phyloP scores from a whole-genome alignment of 2,113 vertebrate species.

The Psilopogon haemacephalus region DNA sequence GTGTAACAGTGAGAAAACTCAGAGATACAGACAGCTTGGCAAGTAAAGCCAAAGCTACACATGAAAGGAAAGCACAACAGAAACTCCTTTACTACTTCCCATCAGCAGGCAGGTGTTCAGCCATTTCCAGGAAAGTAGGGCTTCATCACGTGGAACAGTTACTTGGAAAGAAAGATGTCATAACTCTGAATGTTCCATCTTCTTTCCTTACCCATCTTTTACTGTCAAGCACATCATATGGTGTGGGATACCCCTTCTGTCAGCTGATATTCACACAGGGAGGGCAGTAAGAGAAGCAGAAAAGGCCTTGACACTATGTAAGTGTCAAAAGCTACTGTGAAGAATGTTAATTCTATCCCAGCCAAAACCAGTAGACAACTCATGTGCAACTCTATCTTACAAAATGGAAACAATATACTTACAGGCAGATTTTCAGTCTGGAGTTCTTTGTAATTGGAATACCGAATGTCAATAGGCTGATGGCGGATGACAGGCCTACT shows the following conservation, averaged over 20 bases:
- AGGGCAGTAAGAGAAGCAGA: not conserved
- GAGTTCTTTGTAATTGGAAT: conserved; percentile 84
- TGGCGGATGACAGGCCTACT: conserved; percentile 72
- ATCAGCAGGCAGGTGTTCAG: not conserved
- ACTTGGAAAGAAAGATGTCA: not conserved
- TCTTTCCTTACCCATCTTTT: not conserved
- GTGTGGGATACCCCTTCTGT: not conserved
- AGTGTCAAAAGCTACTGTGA: not conserved
- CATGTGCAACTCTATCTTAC: not conserved
- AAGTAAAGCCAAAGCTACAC: not conserved
- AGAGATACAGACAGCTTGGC: not conserved
- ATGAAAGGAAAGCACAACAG: not conserved
- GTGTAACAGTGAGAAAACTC: not conserved
- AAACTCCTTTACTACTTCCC: not conserved
- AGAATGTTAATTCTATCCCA: not conserved
- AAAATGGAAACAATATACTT: conserved; percentile 64
- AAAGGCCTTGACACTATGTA: not conserved
- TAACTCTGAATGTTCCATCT: not conserved
- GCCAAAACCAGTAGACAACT: not conserved
- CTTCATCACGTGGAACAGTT: fast-evolving
- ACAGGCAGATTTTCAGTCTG: conserved; percentile 81
- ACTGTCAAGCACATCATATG: fast-evolving
- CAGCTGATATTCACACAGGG: not conserved
- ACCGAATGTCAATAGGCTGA: conserved; percentile 85
- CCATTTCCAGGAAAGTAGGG: not conserved